Percentiles rank a stretch among this genome's conserved stretches.
These are phyloP conservation scores for Poecilia latipinna DNA, from an alignment of 2,113 vertebrate genomes.

Conservation along the genomic window DNA sequence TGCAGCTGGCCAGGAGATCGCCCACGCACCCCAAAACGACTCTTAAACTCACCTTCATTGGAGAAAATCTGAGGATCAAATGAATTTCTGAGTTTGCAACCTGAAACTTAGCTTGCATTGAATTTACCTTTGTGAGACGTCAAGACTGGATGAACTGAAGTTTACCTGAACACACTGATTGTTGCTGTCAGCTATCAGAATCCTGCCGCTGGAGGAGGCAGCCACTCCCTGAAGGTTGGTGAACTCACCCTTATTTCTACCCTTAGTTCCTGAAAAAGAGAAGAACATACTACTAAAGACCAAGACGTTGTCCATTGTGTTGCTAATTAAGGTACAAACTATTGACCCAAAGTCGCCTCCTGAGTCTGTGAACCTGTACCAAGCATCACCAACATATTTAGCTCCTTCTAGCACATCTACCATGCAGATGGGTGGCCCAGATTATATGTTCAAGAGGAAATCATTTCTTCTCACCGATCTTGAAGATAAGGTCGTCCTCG, in stretches of 20 bases:
- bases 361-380: background rate
- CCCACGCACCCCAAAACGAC: conserved; percentile 93
- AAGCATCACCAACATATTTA: too few species aligned
- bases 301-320: background rate
- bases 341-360: background rate
- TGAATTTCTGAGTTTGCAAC: background rate
- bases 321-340: background rate
- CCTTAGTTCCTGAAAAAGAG: conserved; percentile 88
- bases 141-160: background rate
- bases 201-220: conserved; percentile 87
- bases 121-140: background rate
- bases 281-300: background rate
- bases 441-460: background rate
- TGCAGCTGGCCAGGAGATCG: conserved; percentile 95
- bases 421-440: too few species aligned
- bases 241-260: conserved; percentile 98
- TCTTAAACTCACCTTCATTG: conserved; percentile 95
- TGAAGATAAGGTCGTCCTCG: conserved; percentile 96
- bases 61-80: conserved; percentile 87
- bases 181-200: conserved; percentile 98
- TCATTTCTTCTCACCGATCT: conserved; percentile 83
- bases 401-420: too few species aligned
- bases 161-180: conserved; percentile 98
- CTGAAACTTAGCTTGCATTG: background rate
- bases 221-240: conserved; percentile 98